Evolutionary conservation across 2,888 invertebrate species (phyloP).

Genomic region (Idaea straminata): DNA sequence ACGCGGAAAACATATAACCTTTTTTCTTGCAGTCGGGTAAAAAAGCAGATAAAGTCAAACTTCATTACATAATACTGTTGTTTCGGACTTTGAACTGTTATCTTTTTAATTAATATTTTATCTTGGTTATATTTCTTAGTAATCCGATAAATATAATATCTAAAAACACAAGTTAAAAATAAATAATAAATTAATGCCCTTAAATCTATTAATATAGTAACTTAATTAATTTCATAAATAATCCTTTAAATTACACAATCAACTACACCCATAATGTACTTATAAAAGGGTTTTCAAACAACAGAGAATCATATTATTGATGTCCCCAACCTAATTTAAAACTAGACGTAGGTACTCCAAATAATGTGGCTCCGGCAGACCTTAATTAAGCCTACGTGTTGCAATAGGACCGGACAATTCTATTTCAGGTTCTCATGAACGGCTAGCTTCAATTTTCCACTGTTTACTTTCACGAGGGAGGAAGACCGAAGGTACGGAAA

Average conservation of each 20-base stretch:
- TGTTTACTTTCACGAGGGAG: conserved; percentile 29
- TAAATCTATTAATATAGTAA: too few species aligned
- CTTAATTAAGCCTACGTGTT: conserved; percentile 24
- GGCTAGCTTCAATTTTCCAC: conserved; percentile 33
- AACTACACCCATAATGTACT: conserved; percentile 2
- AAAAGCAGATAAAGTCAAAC: too few species aligned
- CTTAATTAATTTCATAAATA: too few species aligned
- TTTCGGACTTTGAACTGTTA: too few species aligned
- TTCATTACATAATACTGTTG: too few species aligned
- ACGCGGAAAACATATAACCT: too few species aligned
- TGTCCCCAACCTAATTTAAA: background rate
- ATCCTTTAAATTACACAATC: background rate
- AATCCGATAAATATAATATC: too few species aligned
- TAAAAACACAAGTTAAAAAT: too few species aligned
- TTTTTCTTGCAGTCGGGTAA: too few species aligned
- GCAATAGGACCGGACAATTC: conserved; percentile 24
- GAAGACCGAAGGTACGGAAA: conserved; percentile 9
- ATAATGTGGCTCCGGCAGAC: conserved; percentile 6
- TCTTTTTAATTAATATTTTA: too few species aligned
- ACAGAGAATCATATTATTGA: background rate
- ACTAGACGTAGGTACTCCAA: conserved; percentile 1
- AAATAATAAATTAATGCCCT: too few species aligned
- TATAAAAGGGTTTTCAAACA: background rate
- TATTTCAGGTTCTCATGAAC: conserved; percentile 29
- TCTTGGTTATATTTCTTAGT: too few species aligned